Evolutionary conservation across 92 coral and sea anemone genomes (phyloP), one percentile per base, ranked within the genome.

Genomic region (Diadumene lineata): DNA sequence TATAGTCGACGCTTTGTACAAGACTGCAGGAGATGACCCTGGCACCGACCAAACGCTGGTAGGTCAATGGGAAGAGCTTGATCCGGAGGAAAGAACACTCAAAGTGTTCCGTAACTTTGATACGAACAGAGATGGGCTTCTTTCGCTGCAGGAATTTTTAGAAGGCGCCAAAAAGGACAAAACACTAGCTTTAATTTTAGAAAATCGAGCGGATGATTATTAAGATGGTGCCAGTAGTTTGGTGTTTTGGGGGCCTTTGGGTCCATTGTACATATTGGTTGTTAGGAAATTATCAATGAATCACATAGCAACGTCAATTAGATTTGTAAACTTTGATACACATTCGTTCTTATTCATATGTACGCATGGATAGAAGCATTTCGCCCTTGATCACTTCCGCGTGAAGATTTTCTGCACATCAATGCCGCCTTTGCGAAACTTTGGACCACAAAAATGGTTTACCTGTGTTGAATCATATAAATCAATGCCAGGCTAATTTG

Each of bases 141-240:
- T 94, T 32, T 94, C 98, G 13, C 60, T 94, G 87, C 72, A 86
- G 46, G 98, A 94, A 60, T 94, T 94, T 66, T 60, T 92, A 74
- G 97, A 94, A 43, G 98, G 97, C 46, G 98, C 98, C 23, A 86
- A 81, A 86, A 83, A 77, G 48, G 98, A 94, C 74, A 92, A 92
- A 70, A 91, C 98, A 16, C 80, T 94, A 32, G 97, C 98, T 7
- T 79, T 94, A 33, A 94, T 94, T 79, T 75, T 94, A 51, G 90
- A 79, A 50, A 89, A 60, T 64, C 74, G 69, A 9, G 80, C 67
- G 50, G 66, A 24, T 17, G 24, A 22, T 31, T 56, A 25, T 56
- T 56, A 32, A 72, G 22, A 58, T 51, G 64, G 33, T 15, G 25
- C 66, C 17, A 28, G n/a, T 18, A 69, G 50, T 21, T 13, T 21